Base-by-base conservation (phyloP, 2,888 invertebrate genomes). In the Thyatira batis region DNA sequence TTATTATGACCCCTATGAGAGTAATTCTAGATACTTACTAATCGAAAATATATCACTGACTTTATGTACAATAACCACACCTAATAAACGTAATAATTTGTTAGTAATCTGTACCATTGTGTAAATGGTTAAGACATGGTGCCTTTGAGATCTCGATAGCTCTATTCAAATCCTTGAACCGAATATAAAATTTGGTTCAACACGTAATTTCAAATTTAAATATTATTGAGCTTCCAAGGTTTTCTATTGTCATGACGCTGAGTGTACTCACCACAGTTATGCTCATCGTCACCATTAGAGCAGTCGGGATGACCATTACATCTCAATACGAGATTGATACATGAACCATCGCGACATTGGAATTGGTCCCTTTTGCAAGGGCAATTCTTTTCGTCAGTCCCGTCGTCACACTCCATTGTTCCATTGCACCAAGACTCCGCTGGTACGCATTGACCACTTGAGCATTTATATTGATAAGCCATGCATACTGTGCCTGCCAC, bases 281-380 rank as follows among this genome's bases (percentile, higher is more conserved):
- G 71, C 82, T 95, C 95, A 71, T 95, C 95, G 69, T 93, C 94
- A 56, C 93, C 93, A 73, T 92, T 90, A 23, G 85, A 66, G 82
- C 95, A 95, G 77, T 95, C 94, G 62, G 68, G 73, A 53, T 82
- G 76, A 65, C 93, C 93, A 78, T 96, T 93, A 84, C 97, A 97
- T 69, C 93, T 89, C 64, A 93, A 92, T 49, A 92, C 91, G 65
- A 91, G 85, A 72, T 93, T 91, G 80, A 95, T 92, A 85, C 96
- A 96, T 75, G 93, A 85, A 61, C 94, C 94, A 71, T 95, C 93
- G 69, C 94, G 87, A 81, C 95, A 95, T 50, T 81, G 81, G 77
- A 92, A 93, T 72, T 93, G 84, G 55, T 88, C 93, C 55, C 89
- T 78, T 76, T 86, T 89, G 76, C 91, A 90, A 55, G 85, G 80